phyloP scores from a whole-genome alignment of 2,888 invertebrate genomes.

The Sphecodes monilicornis region DNA sequence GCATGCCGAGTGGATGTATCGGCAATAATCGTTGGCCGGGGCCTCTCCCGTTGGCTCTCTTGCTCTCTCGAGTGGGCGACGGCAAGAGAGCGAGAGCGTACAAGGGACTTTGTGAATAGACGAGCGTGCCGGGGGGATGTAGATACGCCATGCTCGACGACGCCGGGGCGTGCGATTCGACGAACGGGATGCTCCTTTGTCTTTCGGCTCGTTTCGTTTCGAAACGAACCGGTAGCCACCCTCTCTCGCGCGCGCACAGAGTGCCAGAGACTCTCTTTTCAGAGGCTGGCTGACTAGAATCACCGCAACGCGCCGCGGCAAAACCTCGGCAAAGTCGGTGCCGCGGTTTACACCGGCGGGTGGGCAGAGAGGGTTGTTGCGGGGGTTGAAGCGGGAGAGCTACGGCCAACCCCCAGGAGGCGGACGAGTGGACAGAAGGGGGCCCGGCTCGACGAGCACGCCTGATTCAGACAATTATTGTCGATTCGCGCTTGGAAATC shows the following conservation, averaged over 20 bases:
- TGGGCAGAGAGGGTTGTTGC: not conserved
- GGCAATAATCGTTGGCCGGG: conserved; percentile 78
- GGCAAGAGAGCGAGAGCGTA: conserved; percentile 44
- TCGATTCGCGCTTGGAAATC: conserved; percentile 79
- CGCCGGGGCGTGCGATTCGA: conserved; percentile 79
- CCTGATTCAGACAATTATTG: conserved; percentile 78
- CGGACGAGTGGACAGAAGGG: conserved; percentile 16
- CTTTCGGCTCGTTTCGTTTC: conserved; percentile 75
- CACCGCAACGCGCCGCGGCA: conserved; percentile 6
- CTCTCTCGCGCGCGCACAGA: conserved; percentile 40
- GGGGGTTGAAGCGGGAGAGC: not conserved
- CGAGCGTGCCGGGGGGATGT: conserved; percentile 77
- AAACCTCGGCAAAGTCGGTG: not conserved
- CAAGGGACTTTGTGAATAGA: conserved; percentile 73
- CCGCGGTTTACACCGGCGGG: conserved; percentile 1
- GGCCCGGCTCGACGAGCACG: conserved; percentile 55
- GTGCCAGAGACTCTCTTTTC: conserved; percentile 29
- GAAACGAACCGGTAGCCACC: conserved; percentile 64
- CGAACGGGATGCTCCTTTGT: conserved; percentile 83
- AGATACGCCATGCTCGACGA: conserved; percentile 83
- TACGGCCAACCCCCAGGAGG: not conserved
- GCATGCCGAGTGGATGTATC: conserved; percentile 78
- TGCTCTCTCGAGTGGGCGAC: conserved; percentile 47
- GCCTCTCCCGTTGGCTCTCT: conserved; percentile 7
- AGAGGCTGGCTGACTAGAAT: conserved; percentile 28